Conservation (phyloP, 2,888 invertebrate genomes). For the Chrysotoxum bicinctum region DNA sequence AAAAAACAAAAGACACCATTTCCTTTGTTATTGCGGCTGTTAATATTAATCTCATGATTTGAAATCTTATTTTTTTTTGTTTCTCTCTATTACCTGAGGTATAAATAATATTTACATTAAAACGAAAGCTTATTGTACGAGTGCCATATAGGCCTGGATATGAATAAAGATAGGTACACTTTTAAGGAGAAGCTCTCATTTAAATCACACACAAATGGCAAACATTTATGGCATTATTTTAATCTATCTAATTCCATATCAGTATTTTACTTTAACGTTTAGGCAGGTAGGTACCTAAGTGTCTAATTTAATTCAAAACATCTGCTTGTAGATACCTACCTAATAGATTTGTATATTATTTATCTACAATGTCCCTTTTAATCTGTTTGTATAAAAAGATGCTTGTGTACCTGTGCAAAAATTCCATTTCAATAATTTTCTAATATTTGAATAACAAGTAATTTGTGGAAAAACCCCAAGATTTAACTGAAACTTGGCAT, state of each 20-base stretch:
- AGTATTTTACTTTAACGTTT: neutral
- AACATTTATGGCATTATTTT: constrained; percentile 5
- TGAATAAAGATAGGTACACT: constrained; percentile 1
- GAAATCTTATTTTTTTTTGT: constrained; percentile 23
- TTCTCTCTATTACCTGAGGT: constrained; percentile 37
- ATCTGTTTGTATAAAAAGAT: neutral
- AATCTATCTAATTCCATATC: constrained; percentile 12
- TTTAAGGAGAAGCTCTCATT: constrained; percentile 25
- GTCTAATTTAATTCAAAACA: neutral
- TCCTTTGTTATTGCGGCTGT: constrained; percentile 42
- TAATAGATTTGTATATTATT: neutral
- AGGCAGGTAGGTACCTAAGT: neutral
- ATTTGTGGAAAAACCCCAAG: neutral
- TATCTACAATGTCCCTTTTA: neutral
- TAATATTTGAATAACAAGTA: neutral
- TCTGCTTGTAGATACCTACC: neutral
- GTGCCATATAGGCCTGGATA: constrained; percentile 15
- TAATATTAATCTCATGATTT: constrained; percentile 58
- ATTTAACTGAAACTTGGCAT: neutral
- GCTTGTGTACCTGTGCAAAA: constrained; percentile 9
- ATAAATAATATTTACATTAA: constrained; percentile 31
- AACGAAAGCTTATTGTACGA: constrained; percentile 37
- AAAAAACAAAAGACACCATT: constrained; percentile 18
- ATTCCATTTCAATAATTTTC: neutral
- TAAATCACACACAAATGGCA: constrained; percentile 8